These are phyloP conservation scores for Pachypeltis micranthus DNA, from an alignment of 1,140 invertebrate genomes.

Conservation along the genomic window DNA sequence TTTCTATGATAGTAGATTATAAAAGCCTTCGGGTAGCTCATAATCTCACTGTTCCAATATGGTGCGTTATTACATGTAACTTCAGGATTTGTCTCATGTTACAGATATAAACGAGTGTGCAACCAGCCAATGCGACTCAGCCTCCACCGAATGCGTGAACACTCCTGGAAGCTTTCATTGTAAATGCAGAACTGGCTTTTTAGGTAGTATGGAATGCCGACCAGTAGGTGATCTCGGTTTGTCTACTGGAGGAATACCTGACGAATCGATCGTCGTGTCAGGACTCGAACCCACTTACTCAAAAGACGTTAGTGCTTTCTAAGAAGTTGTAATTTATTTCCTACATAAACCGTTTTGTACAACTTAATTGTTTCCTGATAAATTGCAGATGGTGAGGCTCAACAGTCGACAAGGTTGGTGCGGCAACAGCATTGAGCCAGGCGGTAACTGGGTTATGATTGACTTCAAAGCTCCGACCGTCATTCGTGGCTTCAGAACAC, in stretches of 20 bases:
- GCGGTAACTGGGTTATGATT: constrained; percentile 75
- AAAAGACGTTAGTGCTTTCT: constrained; percentile 64
- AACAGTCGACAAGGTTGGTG: constrained; percentile 81
- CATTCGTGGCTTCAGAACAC: constrained; percentile 77
- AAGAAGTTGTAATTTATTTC: too few relatives aligned
- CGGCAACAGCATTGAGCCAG: constrained; percentile 67
- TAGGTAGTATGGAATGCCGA: constrained; percentile 76
- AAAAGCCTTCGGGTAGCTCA: too few relatives aligned
- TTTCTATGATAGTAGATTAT: too few relatives aligned
- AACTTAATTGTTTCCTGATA: constrained; percentile 27
- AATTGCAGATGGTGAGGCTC: constrained; percentile 62
- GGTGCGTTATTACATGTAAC: too few relatives aligned
- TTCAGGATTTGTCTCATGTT: too few relatives aligned
- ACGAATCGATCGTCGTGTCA: constrained; percentile 77
- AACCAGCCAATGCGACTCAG: constrained; percentile 75
- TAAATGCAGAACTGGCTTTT: constrained; percentile 73
- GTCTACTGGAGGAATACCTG: constrained; percentile 77
- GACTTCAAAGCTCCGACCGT: constrained; percentile 84
- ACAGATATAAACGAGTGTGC: constrained; percentile 84
- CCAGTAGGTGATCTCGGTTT: constrained; percentile 79
- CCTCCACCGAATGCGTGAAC: constrained; percentile 84
- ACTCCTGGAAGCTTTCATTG: constrained; percentile 83
- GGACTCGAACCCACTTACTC: constrained; percentile 65
- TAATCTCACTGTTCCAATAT: too few relatives aligned
- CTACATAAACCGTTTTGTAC: too few relatives aligned